Base-by-base conservation (phyloP, 1,140 invertebrate genomes). In the Cyrtorhinus lividipennis region DNA sequence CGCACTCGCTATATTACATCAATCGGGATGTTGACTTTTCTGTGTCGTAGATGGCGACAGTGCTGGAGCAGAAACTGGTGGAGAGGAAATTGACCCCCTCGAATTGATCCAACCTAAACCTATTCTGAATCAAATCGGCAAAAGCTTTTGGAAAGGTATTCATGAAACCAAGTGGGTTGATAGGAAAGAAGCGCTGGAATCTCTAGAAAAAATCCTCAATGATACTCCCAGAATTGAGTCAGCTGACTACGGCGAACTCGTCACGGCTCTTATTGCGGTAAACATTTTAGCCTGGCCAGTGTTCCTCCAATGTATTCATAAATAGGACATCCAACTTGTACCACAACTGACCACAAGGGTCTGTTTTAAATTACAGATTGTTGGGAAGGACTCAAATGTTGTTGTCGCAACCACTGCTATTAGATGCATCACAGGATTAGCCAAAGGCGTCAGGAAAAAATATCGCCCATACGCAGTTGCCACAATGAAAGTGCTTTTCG, bases 91-190 rank as follows among this genome's bases (percentile, higher is more conserved):
- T 20, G 95, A 98, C 78, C 86, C 92, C 0, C 93, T 87, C 71
- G 95, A 98, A 59, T 73, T 97, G 1, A 72, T 96, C 5, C 86
- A 92, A 68, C 86, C 94, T 0, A 90, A 96, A 24, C 91, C 98
- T 71, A 92, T 99, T 69, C 71, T 98, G 0, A 85, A 88, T 1
- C 88, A 94, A 73, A 72, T 98, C 23, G 93, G 93, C 0, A 95
- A 95, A 78, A 91, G 97, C 73, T 99, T 97, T 73, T 95, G 88
- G 71, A 92, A 96, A 5, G 92, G 95, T 75, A 68, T 93, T 27
- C 94, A 98, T 74, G 88, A 89, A 0, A 98, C 97, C 72, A 98
- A 98, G 71, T 99, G 96, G 96, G 88, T 93, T 70, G 91, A 98
- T 59, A 79, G 96, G 8, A 96, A 96, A 73, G 92, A 98, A 73